A percentile compares a stretch with the other conserved stretches of the same genome.
These are phyloP conservation scores for Adelphocoris suturalis DNA, from an alignment of 2,888 invertebrate species.

Conservation along the genomic window DNA sequence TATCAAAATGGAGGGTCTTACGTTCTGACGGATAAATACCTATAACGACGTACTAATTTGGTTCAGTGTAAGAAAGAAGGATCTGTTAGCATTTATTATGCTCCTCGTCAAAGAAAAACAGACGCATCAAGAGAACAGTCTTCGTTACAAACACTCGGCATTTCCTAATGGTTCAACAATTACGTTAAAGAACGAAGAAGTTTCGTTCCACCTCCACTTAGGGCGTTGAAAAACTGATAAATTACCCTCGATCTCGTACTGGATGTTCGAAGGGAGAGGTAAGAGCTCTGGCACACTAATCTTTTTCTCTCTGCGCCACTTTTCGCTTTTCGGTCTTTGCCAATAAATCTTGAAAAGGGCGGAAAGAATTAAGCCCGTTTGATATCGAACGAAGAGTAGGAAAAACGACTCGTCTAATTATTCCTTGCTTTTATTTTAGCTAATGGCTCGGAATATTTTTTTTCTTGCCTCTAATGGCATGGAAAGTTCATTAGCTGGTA, in stretches of 20 bases:
- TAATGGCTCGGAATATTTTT: constrained; percentile 52
- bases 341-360: constrained; percentile 37
- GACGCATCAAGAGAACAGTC: neutral
- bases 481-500: constrained; percentile 55
- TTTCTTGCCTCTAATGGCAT: constrained; percentile 52
- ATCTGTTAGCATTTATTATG: neutral
- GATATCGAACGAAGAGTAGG: constrained; percentile 40
- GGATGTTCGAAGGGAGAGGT: neutral
- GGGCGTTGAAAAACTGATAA: constrained; percentile 27
- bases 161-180: neutral
- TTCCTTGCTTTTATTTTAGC: constrained; percentile 55
- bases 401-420: constrained; percentile 55
- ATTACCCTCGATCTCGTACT: constrained; percentile 11
- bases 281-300: neutral
- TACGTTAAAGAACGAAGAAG: constrained; percentile 15
- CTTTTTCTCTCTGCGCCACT: neutral
- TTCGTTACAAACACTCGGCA: neutral
- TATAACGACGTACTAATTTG: neutral
- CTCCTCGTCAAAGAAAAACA: neutral
- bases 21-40: neutral
- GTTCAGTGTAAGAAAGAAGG: neutral
- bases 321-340: neutral
- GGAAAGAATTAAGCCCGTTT: constrained; percentile 40
- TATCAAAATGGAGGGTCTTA: neutral
- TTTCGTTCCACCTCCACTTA: neutral